These are phyloP conservation scores for Leptinotarsa defecta DNA, from an alignment of 1,140 invertebrate species.

Conservation along the genomic window DNA sequence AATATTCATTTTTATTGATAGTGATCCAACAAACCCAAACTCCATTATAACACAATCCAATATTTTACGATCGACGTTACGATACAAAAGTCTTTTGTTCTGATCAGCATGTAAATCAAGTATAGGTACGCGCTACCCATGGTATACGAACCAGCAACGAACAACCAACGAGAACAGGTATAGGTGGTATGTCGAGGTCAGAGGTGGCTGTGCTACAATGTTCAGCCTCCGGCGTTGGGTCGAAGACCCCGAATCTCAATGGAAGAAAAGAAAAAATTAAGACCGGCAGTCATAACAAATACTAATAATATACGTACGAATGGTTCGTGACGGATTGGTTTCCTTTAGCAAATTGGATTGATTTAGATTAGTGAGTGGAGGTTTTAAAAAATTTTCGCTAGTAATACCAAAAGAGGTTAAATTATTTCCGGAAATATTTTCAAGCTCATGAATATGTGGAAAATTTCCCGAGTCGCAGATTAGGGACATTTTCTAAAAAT, in stretches of 20 bases:
- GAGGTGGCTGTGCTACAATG: conserved; percentile 42
- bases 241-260: conserved; percentile 35
- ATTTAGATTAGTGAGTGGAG: no score
- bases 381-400: no score
- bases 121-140: conserved; percentile 5
- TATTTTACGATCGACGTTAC: conserved; percentile 3
- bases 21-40: neutral
- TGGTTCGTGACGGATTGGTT: neutral
- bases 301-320: neutral
- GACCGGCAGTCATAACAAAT: conserved; percentile 32
- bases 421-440: no score
- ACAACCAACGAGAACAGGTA: conserved; percentile 2
- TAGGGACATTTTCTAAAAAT: no score
- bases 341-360: neutral
- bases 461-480: no score
- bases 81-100: conserved; percentile 3
- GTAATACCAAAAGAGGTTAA: no score
- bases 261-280: conserved; percentile 14
- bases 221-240: conserved; percentile 28
- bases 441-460: no score
- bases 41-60: neutral
- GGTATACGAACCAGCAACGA: neutral
- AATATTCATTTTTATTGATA: no score
- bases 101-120: conserved; percentile 8
- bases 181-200: conserved; percentile 41